These are phyloP conservation scores for Colostygia pectinataria DNA, from an alignment of 2,888 invertebrate species.

Conservation along the genomic window DNA sequence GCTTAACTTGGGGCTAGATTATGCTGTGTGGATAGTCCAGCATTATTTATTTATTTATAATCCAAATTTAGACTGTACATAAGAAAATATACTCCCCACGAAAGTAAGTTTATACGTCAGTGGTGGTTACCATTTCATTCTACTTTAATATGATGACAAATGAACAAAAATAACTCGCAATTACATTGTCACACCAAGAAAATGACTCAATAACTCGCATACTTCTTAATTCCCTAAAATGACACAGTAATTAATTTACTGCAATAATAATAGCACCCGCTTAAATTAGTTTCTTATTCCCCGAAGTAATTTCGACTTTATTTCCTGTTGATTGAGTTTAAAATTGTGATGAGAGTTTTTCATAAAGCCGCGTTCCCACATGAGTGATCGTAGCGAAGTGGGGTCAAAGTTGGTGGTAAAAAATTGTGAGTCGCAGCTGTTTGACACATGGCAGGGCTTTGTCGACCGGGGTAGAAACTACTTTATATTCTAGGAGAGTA, in stretches of 20 bases:
- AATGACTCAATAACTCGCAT: conserved; percentile 41
- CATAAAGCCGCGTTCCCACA: conserved; percentile 73
- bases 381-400: conserved; percentile 76
- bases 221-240: conserved; percentile 43
- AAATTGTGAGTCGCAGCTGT: conserved; percentile 75
- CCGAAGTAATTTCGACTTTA: conserved; percentile 49
- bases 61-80: too few relatives aligned
- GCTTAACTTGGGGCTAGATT: too few relatives aligned
- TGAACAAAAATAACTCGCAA: neutral
- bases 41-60: too few relatives aligned
- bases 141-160: conserved; percentile 3
- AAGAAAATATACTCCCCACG: too few relatives aligned
- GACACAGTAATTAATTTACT: conserved; percentile 59
- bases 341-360: conserved; percentile 55
- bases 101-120: too few relatives aligned
- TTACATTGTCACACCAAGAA: conserved; percentile 18
- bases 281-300: conserved; percentile 40
- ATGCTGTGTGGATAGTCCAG: too few relatives aligned
- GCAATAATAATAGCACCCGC: conserved; percentile 59
- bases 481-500: conserved; percentile 15
- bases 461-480: conserved; percentile 25
- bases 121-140: too few relatives aligned
- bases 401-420: conserved; percentile 79
- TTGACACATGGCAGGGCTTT: conserved; percentile 67
- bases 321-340: conserved; percentile 47